Conservation (phyloP, 2,113 vertebrate species). For the Misgurnus anguillicaudatus region DNA sequence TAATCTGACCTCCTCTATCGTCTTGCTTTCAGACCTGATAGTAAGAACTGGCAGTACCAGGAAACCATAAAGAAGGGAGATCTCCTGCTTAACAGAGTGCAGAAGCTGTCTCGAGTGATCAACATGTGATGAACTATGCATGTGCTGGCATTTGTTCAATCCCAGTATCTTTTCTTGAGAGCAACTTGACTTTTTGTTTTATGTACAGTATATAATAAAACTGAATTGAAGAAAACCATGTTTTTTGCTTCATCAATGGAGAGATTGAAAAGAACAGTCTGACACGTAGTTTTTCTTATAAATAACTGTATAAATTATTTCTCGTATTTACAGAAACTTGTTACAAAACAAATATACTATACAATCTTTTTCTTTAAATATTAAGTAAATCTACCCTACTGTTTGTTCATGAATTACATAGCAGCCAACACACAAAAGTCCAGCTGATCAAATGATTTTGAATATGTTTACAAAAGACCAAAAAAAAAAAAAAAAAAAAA, state of each 20-base stretch:
- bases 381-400: constrained; percentile 97
- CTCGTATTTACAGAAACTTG: constrained; percentile 99
- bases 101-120: constrained; percentile 97
- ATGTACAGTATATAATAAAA: constrained; percentile 80
- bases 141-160: constrained; percentile 41
- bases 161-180: constrained; percentile 52
- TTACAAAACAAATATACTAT: constrained; percentile 99
- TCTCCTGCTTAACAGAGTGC: constrained; percentile 95
- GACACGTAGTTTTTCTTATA: constrained; percentile 86
- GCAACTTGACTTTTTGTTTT: constrained; percentile 64
- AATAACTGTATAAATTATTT: constrained; percentile 99
- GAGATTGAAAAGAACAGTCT: constrained; percentile 47
- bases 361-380: constrained; percentile 99
- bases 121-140: constrained; percentile 83
- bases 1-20: background rate
- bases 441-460: constrained; percentile 95
- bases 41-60: constrained; percentile 99
- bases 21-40: constrained; percentile 85
- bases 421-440: constrained; percentile 97
- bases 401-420: constrained; percentile 99
- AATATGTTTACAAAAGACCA: constrained; percentile 86
- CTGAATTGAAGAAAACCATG: constrained; percentile 59
- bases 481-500: constrained; percentile 51
- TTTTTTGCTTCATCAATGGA: background rate
- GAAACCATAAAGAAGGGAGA: constrained; percentile 99